Conservation (phyloP, 1,140 invertebrate genomes). For the Sarcophaga peregrina region DNA sequence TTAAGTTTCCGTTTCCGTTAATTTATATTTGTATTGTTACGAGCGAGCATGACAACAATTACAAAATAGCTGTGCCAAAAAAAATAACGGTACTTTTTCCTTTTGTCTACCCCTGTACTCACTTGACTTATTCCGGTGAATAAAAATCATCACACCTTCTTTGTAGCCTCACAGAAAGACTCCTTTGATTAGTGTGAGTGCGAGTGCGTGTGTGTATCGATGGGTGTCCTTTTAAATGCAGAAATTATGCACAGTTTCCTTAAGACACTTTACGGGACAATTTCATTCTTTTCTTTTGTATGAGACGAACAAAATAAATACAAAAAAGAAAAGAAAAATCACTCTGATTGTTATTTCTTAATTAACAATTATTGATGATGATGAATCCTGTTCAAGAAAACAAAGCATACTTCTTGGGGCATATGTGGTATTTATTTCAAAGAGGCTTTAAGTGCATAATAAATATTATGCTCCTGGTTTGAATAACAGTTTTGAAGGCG, state of each 20-base stretch:
- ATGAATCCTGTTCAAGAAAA: not conserved
- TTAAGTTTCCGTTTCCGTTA: constrained; percentile 24
- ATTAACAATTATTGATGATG: constrained; percentile 24
- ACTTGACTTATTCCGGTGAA: not conserved
- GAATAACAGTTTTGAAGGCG: too few relatives aligned
- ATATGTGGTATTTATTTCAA: too few relatives aligned
- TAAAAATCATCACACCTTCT: not conserved
- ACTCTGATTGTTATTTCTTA: constrained; percentile 10
- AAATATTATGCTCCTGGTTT: too few relatives aligned
- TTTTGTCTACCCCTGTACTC: not conserved
- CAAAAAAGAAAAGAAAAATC: not conserved
- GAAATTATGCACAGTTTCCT: not conserved
- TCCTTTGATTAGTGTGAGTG: too few relatives aligned
- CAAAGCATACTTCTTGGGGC: too few relatives aligned
- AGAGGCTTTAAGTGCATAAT: too few relatives aligned
- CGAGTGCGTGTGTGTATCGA: too few relatives aligned
- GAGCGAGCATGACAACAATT: constrained; percentile 20
- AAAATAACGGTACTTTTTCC: not conserved
- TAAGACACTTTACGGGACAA: too few relatives aligned
- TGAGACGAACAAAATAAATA: not conserved
- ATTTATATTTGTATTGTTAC: constrained; percentile 13
- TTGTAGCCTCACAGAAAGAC: not conserved
- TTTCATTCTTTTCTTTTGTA: not conserved
- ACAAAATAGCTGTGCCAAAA: not conserved
- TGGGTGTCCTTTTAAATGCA: not conserved